Conservation (phyloP, 2,888 invertebrate genomes). For the Digitonthophagus gazella region DNA sequence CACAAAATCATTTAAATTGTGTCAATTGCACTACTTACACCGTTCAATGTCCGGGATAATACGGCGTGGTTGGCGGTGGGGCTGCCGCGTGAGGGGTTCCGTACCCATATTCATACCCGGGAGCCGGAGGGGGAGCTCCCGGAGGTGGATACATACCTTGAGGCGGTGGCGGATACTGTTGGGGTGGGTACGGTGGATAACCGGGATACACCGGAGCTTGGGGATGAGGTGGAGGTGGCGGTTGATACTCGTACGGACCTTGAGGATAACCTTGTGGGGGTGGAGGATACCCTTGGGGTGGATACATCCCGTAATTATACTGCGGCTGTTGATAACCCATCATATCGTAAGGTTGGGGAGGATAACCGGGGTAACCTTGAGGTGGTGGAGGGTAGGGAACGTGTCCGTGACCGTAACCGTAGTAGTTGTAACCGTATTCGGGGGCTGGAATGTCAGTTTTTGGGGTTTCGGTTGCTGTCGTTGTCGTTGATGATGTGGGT, state of each 20-base stretch:
- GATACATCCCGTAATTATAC: conserved; percentile 41
- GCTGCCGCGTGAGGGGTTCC: conserved; percentile 23
- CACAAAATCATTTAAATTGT: no score
- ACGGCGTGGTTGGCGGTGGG: conserved; percentile 29
- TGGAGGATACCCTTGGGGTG: conserved; percentile 43
- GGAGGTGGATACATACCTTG: conserved; percentile 42
- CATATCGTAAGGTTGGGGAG: conserved; percentile 44
- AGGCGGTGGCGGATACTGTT: conserved; percentile 41
- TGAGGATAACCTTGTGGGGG: conserved; percentile 39
- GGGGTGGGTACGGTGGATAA: conserved; percentile 42
- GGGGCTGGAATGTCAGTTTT: conserved; percentile 38
- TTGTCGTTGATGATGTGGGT: conserved; percentile 13
- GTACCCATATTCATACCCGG: conserved; percentile 38
- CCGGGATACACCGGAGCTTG: conserved; percentile 37
- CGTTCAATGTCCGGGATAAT: conserved; percentile 29
- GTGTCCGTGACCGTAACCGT: conserved; percentile 38
- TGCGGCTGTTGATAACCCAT: conserved; percentile 40
- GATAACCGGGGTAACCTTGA: conserved; percentile 33
- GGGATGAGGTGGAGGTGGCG: conserved; percentile 31
- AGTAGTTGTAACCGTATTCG: conserved; percentile 43
- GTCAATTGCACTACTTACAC: conserved; percentile 26
- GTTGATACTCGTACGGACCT: conserved; percentile 34
- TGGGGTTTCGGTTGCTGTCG: conserved; percentile 27
- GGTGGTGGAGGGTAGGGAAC: conserved; percentile 43
- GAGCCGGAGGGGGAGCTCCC: conserved; percentile 39